Conservation (phyloP, 2,888 invertebrate genomes). For the Plebejus argus region DNA sequence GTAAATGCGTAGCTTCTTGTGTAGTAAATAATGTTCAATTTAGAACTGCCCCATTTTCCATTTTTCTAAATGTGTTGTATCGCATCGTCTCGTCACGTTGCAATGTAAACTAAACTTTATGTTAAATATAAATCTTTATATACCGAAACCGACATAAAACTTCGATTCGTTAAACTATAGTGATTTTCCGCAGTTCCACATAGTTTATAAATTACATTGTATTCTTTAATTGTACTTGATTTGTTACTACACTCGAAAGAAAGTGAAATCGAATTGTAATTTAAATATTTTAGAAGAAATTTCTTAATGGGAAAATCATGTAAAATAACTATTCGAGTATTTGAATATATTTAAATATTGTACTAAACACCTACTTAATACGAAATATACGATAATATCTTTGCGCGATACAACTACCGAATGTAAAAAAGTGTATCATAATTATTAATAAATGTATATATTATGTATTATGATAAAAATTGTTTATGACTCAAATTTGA, state of each 20-base stretch:
- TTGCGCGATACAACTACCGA: neutral
- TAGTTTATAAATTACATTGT: neutral
- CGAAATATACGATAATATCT: conserved; percentile 7
- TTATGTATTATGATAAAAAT: neutral
- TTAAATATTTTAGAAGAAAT: conserved; percentile 6
- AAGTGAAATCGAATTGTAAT: neutral
- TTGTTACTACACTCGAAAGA: neutral
- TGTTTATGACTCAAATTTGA: neutral
- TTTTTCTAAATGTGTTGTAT: too few relatives aligned
- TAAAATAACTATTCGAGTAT: neutral
- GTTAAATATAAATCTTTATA: too few relatives aligned
- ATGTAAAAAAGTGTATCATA: neutral
- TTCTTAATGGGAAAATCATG: conserved; percentile 18
- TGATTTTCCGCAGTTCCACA: neutral
- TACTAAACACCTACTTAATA: conserved; percentile 15
- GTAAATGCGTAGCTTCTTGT: too few relatives aligned
- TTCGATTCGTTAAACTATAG: too few relatives aligned
- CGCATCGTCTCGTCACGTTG: too few relatives aligned
- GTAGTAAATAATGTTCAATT: too few relatives aligned
- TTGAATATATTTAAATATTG: conserved; percentile 3
- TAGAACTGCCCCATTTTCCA: too few relatives aligned
- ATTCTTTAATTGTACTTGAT: neutral
- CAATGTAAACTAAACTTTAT: too few relatives aligned
- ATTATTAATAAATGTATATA: neutral
- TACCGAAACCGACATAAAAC: too few relatives aligned